phyloP scores from a whole-genome alignment of 2,797 vertebrate species.

The Microctenopoma lineatum region DNA sequence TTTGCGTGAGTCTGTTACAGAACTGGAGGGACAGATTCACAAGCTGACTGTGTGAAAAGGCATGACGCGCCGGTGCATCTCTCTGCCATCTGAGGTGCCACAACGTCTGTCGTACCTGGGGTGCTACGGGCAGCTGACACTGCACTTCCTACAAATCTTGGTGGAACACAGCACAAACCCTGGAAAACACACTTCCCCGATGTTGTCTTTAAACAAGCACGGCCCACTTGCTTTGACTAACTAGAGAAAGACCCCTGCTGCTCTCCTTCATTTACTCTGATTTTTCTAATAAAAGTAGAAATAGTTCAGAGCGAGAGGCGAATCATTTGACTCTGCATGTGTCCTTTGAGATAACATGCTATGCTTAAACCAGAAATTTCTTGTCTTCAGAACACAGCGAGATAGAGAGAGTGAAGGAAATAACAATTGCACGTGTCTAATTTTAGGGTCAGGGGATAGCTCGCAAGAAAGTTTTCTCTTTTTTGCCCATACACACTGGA shows the following conservation, averaged over 20 bases:
- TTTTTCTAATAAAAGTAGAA: constrained; percentile 54
- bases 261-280: constrained; percentile 30
- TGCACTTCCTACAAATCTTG: constrained; percentile 21
- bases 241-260: constrained; percentile 34
- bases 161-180: constrained; percentile 27
- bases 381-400: constrained; percentile 50
- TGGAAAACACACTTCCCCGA: constrained; percentile 27
- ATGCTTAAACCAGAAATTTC: constrained; percentile 58
- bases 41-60: constrained; percentile 53
- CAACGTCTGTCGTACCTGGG: constrained; percentile 36
- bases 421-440: constrained; percentile 56
- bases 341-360: constrained; percentile 73
- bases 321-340: constrained; percentile 72
- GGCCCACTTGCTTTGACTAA: constrained; percentile 28
- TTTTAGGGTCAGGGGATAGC: constrained; percentile 56
- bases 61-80: constrained; percentile 63
- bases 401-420: constrained; percentile 24
- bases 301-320: constrained; percentile 56
- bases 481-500: constrained; percentile 8
- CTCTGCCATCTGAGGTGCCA: constrained; percentile 48
- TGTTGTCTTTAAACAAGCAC: constrained; percentile 15
- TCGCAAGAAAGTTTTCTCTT: constrained; percentile 29
- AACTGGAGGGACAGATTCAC: constrained; percentile 55
- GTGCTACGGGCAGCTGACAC: constrained; percentile 48
- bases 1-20: constrained; percentile 37